phyloP scores from a whole-genome alignment of 2,113 vertebrate species.

The Struthio camelus region DNA sequence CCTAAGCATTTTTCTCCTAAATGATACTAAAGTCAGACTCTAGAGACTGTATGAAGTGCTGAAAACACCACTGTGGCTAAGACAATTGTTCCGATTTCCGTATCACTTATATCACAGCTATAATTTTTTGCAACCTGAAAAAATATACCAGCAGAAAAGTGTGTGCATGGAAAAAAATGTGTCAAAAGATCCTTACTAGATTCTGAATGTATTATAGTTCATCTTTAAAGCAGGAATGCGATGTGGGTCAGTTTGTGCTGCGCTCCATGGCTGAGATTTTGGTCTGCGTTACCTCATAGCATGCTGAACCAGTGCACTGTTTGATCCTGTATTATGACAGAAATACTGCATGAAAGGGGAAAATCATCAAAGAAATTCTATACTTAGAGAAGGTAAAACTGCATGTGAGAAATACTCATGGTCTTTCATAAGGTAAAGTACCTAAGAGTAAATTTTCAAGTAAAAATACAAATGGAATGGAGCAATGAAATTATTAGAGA shows the following conservation, averaged over 20 bases:
- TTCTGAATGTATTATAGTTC: not conserved
- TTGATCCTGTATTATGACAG: not conserved
- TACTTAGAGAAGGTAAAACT: not conserved
- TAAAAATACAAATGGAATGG: not conserved
- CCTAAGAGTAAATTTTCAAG: not conserved
- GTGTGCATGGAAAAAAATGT: not conserved
- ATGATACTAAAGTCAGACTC: not conserved
- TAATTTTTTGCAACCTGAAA: not conserved
- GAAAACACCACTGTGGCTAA: not conserved
- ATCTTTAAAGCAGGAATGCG: not conserved
- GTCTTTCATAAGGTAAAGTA: not conserved
- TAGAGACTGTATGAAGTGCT: not conserved
- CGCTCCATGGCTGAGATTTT: not conserved
- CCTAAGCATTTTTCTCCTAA: not conserved
- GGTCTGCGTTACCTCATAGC: not conserved
- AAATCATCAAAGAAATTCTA: not conserved
- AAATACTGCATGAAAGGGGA: not conserved
- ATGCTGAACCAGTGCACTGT: not conserved
- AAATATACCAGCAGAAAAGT: not conserved
- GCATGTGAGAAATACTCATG: not conserved
- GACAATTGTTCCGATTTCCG: not conserved
- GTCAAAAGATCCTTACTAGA: not conserved
- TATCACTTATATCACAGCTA: not conserved
- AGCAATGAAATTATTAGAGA: not conserved
- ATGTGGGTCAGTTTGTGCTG: not conserved